Evolutionary conservation across 2,888 invertebrate genomes (phyloP).

Genomic region (Calameuta idolon): DNA sequence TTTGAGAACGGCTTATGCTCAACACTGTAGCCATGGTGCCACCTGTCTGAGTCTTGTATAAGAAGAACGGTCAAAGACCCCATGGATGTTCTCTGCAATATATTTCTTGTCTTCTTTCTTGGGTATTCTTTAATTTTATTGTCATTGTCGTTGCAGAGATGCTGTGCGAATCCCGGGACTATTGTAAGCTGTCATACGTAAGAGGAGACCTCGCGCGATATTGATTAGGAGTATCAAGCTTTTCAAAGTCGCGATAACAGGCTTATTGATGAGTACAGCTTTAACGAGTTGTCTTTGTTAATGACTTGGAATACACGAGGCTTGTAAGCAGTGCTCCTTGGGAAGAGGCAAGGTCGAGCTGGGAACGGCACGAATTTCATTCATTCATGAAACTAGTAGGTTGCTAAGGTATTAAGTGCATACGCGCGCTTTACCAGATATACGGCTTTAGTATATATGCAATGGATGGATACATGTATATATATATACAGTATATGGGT

Average conservation of each 20-base stretch:
- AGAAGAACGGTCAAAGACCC: slow-evolving; percentile 38
- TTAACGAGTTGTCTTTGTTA: slow-evolving; percentile 1
- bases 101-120: neutral
- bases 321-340: neutral
- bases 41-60: slow-evolving; percentile 33
- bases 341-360: neutral
- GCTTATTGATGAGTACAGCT: neutral
- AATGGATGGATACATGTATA: neutral
- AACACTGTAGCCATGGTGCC: slow-evolving; percentile 19
- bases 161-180: neutral
- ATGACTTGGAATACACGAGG: neutral
- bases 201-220: neutral
- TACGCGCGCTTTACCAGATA: neutral
- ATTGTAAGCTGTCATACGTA: neutral
- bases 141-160: neutral
- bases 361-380: slow-evolving; percentile 19
- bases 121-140: neutral
- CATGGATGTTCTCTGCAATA: neutral
- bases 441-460: neutral
- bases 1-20: neutral
- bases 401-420: neutral
- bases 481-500: neutral
- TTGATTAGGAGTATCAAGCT: neutral
- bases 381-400: neutral
- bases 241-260: neutral